These are phyloP conservation scores for Tinamus major DNA, from an alignment of 2,797 vertebrate species.

Conservation along the genomic window DNA sequence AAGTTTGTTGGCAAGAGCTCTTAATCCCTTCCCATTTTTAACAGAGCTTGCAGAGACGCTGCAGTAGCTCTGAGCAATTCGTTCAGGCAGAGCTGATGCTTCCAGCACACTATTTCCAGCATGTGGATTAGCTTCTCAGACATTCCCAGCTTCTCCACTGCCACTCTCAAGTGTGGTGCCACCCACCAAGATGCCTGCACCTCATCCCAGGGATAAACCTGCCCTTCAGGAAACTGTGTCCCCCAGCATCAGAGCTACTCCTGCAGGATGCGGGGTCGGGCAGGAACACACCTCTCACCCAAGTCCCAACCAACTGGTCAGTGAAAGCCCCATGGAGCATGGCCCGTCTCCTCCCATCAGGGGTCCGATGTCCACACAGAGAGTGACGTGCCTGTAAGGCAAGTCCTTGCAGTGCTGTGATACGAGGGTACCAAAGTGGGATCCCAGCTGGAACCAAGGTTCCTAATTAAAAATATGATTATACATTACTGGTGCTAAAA, in stretches of 20 bases:
- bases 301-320: not conserved
- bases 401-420: fast-evolving
- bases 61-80: not conserved
- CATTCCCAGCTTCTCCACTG: not conserved
- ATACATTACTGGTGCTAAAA: not conserved
- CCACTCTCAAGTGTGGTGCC: not conserved
- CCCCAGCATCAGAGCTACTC: not conserved
- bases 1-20: slow-evolving; percentile 60
- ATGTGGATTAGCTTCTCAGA: not conserved
- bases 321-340: not conserved
- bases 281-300: not conserved
- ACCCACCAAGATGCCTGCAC: not conserved
- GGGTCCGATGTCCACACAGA: not conserved
- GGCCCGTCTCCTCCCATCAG: not conserved
- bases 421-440: fast-evolving
- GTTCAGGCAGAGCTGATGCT: not conserved
- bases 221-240: not conserved
- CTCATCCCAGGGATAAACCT: not conserved
- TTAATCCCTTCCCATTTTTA: slow-evolving; percentile 55
- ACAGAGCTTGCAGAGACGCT: not conserved
- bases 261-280: not conserved
- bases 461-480: not conserved
- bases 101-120: not conserved
- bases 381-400: fast-evolving
- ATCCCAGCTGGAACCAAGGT: not conserved